Conservation (phyloP, 2,797 vertebrate genomes). For the Muraenolepis orangiensis region DNA sequence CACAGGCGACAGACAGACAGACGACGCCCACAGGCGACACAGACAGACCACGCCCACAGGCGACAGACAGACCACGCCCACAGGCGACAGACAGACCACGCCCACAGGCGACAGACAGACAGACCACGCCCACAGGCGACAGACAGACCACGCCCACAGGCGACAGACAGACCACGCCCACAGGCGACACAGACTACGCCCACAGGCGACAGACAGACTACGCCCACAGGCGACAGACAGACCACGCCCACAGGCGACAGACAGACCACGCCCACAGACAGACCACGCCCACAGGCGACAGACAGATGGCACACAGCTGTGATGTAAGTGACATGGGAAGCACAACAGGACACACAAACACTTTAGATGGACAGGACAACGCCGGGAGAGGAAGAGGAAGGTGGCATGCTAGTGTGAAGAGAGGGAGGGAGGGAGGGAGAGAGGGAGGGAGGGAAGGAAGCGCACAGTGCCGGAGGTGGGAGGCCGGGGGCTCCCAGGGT, state of each 20-base stretch:
- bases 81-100: no score
- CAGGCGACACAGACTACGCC: no score
- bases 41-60: not conserved
- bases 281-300: not conserved
- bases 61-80: not conserved
- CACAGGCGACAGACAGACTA: no score
- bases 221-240: no score
- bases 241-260: no score
- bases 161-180: not conserved
- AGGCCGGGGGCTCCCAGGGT: slow-evolving; percentile 31
- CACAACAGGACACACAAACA: not conserved
- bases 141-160: no score
- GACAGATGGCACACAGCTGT: slow-evolving; percentile 6
- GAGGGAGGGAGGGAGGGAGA: slow-evolving; percentile 8
- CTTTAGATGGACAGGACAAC: not conserved
- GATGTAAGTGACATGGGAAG: not conserved
- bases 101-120: no score
- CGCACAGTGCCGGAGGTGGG: slow-evolving; percentile 30
- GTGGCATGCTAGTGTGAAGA: slow-evolving; percentile 11
- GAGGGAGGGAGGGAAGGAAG: slow-evolving; percentile 23
- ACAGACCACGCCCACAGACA: no score
- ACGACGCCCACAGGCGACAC: not conserved
- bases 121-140: no score
- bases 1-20: no score
- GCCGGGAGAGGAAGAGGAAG: not conserved